Evolutionary conservation across 2,797 vertebrate genomes (phyloP).

Genomic region (Acropternis orthonyx): DNA sequence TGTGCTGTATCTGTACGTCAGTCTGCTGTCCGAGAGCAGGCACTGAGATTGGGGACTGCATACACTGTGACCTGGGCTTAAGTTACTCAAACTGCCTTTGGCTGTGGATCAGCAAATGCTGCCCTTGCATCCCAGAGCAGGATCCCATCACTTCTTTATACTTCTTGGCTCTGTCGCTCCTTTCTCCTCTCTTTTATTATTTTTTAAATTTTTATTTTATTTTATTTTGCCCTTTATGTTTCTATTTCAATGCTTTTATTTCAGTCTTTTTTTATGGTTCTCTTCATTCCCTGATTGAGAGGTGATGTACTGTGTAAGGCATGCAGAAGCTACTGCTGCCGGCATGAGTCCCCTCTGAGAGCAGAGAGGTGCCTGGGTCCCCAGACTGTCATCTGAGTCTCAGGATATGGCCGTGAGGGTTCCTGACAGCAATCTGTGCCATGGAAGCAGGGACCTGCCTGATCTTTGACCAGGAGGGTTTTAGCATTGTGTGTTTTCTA

Average conservation of each 20-base stretch:
- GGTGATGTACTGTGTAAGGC: background rate
- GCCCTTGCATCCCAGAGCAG: background rate
- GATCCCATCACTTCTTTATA: background rate
- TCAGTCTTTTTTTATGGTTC: background rate
- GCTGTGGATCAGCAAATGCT: fast-evolving
- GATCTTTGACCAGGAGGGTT: background rate
- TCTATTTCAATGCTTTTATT: background rate
- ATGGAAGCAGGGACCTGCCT: background rate
- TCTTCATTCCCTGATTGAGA: background rate
- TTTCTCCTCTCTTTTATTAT: background rate
- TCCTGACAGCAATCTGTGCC: background rate
- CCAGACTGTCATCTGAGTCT: background rate
- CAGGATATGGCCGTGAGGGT: fast-evolving
- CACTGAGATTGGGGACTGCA: background rate
- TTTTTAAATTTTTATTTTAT: no score
- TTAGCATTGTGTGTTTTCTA: background rate
- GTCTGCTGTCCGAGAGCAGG: background rate
- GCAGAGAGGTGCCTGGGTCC: background rate
- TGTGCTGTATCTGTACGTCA: background rate
- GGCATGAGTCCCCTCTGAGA: fast-evolving
- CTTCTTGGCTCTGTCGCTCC: background rate
- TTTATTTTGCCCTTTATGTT: background rate
- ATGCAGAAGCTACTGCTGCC: background rate
- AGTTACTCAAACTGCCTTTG: background rate
- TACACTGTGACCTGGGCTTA: background rate